Evolutionary conservation across 1,140 invertebrate genomes (phyloP), one percentile per base, ranked within the genome.

Genomic region (Telenomus remus): DNA sequence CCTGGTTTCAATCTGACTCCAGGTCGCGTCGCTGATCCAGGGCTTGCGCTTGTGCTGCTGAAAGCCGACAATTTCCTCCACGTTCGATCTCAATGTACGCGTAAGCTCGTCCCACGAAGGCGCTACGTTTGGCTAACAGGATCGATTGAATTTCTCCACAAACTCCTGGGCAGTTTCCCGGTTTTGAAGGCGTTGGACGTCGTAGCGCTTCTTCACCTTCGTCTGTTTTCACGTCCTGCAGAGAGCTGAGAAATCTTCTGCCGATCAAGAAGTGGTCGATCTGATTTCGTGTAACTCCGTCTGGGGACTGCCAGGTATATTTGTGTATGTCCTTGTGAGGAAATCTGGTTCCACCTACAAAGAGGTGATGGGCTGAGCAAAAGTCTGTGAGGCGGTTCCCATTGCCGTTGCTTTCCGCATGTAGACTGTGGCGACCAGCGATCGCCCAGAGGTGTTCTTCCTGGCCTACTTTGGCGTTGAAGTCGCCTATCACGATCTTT

Each of bases 171-270:
- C n/a, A n/a, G n/a, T n/a, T n/a, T 46, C 27, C 7, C 2, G 54
- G n/a, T 47, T 35, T 35, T 57, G 54, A 4, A 57, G 27, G 8
- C 34, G 46, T 15, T 49, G 56, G 34, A 59, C 13, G 46, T 49
- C 56, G n/a, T n/a, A 49, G 15, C 56, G 46, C n/a, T 11, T 46
- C 3, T 56, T 27, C 11, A n/a, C 4, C 8, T 13, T n/a, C 10
- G 46, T 19, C 15, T 39, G 12, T 9, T 49, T 12, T 5, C 39
- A 49, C 4, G 11, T 57, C 47, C 10, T 69, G 56, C 0, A 60
- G 49, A 43, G 53, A 55, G 65, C 65, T 69, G 39, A 35, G 51
- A 9, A 60, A n/a, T n/a, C n/a, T n/a, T n/a, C n/a, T 48, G 43
- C 60, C 65, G 3, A 47, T 47, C 4, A 10, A 12, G 1, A 55